Evolutionary conservation across 2,113 vertebrate species (phyloP).

Genomic region (Solea solea): DNA sequence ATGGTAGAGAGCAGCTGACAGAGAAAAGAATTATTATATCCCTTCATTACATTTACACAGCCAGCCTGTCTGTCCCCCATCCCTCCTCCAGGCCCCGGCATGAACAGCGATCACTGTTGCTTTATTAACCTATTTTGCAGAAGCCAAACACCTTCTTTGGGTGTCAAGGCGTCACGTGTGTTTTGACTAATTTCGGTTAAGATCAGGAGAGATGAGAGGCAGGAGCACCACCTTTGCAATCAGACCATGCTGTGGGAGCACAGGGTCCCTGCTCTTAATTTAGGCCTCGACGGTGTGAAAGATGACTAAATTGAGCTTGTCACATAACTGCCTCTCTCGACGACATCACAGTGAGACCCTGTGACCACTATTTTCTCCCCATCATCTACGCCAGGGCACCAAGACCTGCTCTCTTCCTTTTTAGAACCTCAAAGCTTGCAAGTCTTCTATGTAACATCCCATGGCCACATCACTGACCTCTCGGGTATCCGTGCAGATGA

Average conservation of each 20-base stretch:
- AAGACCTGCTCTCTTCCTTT: constrained; percentile 18
- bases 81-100: constrained; percentile 36
- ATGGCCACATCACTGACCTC: constrained; percentile 53
- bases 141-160: constrained; percentile 51
- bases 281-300: constrained; percentile 65
- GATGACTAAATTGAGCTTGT: constrained; percentile 64
- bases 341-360: constrained; percentile 62
- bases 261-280: constrained; percentile 60
- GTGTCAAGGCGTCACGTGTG: constrained; percentile 36
- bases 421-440: constrained; percentile 46
- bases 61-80: constrained; percentile 50
- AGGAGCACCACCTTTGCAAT: constrained; percentile 53
- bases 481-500: constrained; percentile 32
- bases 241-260: constrained; percentile 41
- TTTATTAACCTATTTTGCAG: constrained; percentile 73
- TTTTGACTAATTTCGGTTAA: constrained; percentile 21
- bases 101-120: constrained; percentile 50
- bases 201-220: constrained; percentile 27
- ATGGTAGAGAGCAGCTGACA: constrained; percentile 77
- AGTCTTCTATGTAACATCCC: constrained; percentile 20
- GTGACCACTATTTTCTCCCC: constrained; percentile 76
- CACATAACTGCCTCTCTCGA: constrained; percentile 60
- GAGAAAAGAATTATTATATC: constrained; percentile 78
- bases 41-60: constrained; percentile 79
- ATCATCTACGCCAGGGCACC: constrained; percentile 64